Conservation (phyloP, 2,797 vertebrate species). For the Mormyrops attenuatus region DNA sequence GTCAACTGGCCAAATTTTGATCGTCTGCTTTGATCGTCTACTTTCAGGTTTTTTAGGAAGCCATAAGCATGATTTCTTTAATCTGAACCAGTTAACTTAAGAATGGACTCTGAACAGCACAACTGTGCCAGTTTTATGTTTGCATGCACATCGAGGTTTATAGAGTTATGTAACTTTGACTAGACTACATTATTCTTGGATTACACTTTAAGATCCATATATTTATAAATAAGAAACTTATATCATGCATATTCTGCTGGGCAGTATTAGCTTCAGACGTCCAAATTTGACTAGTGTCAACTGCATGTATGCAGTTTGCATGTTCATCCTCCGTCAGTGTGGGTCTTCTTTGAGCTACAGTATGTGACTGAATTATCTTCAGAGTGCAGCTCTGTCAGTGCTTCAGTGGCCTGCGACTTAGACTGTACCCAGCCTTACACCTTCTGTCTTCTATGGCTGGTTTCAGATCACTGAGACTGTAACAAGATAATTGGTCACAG, state of each 20-base stretch:
- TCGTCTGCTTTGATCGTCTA: background rate
- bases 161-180: background rate
- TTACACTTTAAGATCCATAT: background rate
- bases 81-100: background rate
- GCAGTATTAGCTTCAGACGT: background rate
- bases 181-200: background rate
- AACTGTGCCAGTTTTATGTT: background rate
- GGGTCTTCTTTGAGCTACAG: background rate
- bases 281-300: background rate
- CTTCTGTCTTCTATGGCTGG: background rate
- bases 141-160: background rate
- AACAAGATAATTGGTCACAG: background rate
- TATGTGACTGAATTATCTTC: background rate
- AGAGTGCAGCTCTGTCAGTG: background rate
- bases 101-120: background rate
- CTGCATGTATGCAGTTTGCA: background rate
- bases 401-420: background rate
- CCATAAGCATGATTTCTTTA: background rate
- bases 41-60: background rate
- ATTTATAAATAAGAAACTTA: background rate
- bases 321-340: background rate
- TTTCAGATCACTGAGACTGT: background rate
- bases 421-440: background rate
- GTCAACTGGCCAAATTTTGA: background rate
- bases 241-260: background rate